These are phyloP conservation scores for Anisognathus igniventris DNA, from an alignment of 2,797 vertebrate genomes.

Conservation along the genomic window DNA sequence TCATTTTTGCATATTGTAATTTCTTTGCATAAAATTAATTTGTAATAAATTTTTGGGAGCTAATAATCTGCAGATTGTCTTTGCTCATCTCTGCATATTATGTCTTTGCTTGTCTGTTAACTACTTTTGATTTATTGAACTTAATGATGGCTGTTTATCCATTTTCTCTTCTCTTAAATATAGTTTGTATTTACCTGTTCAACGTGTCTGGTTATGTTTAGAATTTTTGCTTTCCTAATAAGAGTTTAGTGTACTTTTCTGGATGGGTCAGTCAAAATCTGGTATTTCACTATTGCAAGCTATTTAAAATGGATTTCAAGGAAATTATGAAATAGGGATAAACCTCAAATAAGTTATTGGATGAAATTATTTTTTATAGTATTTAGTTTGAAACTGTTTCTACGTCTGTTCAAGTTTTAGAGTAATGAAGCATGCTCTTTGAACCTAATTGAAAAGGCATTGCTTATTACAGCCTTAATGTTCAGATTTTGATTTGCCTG, in stretches of 20 bases:
- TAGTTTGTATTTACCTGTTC: neutral
- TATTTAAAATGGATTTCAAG: neutral
- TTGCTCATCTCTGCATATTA: neutral
- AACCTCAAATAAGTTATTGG: neutral
- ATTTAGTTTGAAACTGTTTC: neutral
- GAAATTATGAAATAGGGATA: neutral
- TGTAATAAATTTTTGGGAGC: neutral
- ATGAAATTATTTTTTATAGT: neutral
- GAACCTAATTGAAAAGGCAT: neutral
- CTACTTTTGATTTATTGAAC: neutral
- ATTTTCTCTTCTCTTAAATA: neutral
- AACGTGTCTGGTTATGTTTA: neutral
- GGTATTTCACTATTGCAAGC: neutral
- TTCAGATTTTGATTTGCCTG: neutral
- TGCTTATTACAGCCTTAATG: neutral
- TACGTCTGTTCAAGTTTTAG: neutral
- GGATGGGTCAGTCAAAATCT: neutral
- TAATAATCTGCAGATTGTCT: neutral
- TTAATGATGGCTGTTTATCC: neutral
- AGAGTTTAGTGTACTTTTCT: neutral
- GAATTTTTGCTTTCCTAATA: neutral
- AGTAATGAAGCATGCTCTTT: neutral
- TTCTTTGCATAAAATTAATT: neutral
- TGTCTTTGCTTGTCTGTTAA: neutral
- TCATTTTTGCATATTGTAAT: neutral